Percentiles rank a stretch among this genome's conserved stretches.
Evolutionary conservation across 2,113 vertebrate genomes (phyloP).

Genomic region (Percopsis transmontana): DNA sequence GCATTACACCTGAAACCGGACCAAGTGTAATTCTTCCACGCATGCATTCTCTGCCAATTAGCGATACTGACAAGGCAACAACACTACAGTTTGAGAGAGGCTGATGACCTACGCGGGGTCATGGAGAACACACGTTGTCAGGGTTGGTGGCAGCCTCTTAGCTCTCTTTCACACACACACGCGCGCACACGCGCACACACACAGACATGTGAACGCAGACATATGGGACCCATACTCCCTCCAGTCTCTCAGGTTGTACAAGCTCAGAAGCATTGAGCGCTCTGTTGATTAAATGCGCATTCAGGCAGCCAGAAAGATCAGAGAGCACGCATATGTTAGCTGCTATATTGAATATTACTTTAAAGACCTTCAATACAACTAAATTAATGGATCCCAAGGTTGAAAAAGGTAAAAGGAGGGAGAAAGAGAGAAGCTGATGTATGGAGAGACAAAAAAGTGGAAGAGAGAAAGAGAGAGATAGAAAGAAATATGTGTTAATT

Average conservation of each 20-base stretch:
- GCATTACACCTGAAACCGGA: too few relatives aligned
- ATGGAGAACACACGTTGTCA: background rate
- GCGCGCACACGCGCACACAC: constrained; percentile 22
- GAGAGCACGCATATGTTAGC: constrained; percentile 56
- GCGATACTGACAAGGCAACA: too few relatives aligned
- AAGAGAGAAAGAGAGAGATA: background rate
- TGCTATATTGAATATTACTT: constrained; percentile 68
- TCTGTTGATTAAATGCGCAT: constrained; percentile 63
- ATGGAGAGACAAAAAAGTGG: background rate
- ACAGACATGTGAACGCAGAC: constrained; percentile 18
- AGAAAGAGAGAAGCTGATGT: constrained; percentile 1
- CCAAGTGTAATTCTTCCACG: too few relatives aligned
- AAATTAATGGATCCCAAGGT: constrained; percentile 49
- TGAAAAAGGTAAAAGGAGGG: constrained; percentile 7
- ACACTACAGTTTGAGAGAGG: background rate
- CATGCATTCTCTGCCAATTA: too few relatives aligned
- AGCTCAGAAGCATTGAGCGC: constrained; percentile 23
- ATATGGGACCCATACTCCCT: background rate
- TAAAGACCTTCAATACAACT: constrained; percentile 60
- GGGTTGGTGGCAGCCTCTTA: constrained; percentile 11
- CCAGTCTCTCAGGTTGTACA: constrained; percentile 18
- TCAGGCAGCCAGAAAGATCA: constrained; percentile 56
- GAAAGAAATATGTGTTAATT: too few relatives aligned
- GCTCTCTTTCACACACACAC: constrained; percentile 7
- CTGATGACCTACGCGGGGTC: too few relatives aligned